Conservation (phyloP, 1,140 invertebrate genomes). For the Pristionchus pacificus region DNA sequence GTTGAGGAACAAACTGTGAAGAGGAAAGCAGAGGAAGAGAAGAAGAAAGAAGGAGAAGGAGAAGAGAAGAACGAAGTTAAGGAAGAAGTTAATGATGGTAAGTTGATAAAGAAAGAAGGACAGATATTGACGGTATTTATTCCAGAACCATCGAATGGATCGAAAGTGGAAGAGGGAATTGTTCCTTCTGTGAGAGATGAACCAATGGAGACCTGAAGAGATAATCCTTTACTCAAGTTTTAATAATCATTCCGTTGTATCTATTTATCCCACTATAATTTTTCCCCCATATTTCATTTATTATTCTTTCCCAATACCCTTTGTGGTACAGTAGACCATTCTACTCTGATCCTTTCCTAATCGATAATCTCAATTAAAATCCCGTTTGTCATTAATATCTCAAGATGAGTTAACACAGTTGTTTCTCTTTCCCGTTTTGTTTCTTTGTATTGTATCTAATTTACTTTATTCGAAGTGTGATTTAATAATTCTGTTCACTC, state of each 20-base stretch:
- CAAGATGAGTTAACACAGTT: not conserved
- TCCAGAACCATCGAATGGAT: constrained; percentile 11
- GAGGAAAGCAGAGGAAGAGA: constrained; percentile 3
- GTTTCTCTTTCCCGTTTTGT: constrained; percentile 13
- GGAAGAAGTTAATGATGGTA: constrained; percentile 7
- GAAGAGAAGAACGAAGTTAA: not conserved
- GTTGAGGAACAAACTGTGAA: constrained; percentile 1
- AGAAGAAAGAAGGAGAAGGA: constrained; percentile 3
- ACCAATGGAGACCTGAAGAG: constrained; percentile 12
- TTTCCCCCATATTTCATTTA: not conserved
- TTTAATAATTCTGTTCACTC: too few species aligned
- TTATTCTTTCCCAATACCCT: not conserved
- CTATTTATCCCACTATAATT: constrained; percentile 2
- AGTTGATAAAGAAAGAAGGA: constrained; percentile 7
- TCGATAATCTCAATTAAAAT: not conserved
- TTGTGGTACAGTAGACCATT: not conserved
- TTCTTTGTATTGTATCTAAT: too few species aligned
- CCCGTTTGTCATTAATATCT: constrained; percentile 11
- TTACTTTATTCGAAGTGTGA: too few species aligned
- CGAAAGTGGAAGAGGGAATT: not conserved
- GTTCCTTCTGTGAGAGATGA: constrained; percentile 2
- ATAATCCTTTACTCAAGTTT: constrained; percentile 10
- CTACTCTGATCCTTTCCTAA: not conserved
- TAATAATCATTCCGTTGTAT: constrained; percentile 6
- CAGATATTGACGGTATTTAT: constrained; percentile 4